These are phyloP conservation scores for Melanocharis versteri DNA, from an alignment of 2,113 vertebrate genomes.

Conservation along the genomic window DNA sequence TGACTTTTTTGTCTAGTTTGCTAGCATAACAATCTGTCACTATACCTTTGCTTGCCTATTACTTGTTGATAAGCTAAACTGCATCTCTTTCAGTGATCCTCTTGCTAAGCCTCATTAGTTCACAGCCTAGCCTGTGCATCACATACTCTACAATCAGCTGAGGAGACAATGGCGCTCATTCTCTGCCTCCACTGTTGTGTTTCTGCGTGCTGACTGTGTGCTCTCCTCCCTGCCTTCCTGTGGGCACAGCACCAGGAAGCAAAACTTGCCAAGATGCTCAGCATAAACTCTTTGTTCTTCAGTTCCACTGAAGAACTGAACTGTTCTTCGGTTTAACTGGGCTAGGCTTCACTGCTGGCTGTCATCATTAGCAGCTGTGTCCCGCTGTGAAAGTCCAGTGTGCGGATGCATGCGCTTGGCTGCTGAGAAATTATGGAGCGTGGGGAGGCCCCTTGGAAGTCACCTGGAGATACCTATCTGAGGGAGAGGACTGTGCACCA, in stretches of 20 bases:
- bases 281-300: background rate
- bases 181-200: background rate
- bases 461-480: background rate
- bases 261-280: background rate
- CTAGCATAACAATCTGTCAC: background rate
- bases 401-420: fast-evolving
- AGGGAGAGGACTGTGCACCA: background rate
- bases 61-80: background rate
- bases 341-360: background rate
- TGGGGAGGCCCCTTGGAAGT: background rate
- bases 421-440: background rate
- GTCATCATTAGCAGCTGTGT: background rate
- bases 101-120: background rate
- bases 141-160: background rate
- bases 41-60: background rate
- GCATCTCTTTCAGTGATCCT: background rate
- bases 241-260: background rate
- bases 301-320: background rate
- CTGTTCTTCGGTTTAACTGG: background rate
- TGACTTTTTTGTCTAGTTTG: background rate
- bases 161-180: background rate
- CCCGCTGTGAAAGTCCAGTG: background rate
- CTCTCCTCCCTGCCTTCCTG: background rate
- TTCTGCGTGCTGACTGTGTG: fast-evolving
- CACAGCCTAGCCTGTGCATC: background rate